Conservation (phyloP, 1,140 invertebrate genomes). For the Dufourea novaeangliae region DNA sequence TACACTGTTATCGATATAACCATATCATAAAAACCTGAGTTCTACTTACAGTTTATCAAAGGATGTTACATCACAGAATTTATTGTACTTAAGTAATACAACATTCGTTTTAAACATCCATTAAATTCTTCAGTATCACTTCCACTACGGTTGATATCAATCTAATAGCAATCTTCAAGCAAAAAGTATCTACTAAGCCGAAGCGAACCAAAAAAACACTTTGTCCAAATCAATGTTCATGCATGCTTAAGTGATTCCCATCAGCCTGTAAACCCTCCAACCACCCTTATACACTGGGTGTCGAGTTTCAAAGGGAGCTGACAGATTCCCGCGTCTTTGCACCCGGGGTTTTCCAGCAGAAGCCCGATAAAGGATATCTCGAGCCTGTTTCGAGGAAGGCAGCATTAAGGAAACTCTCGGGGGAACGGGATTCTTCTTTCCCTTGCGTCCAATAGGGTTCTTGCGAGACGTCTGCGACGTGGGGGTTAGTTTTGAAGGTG, state of each 20-base stretch:
- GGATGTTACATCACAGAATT: too few relatives aligned
- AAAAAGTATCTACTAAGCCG: too few relatives aligned
- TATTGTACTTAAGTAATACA: too few relatives aligned
- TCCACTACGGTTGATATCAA: too few relatives aligned
- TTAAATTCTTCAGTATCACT: too few relatives aligned
- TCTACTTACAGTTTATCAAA: too few relatives aligned
- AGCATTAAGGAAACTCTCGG: slow-evolving; percentile 33
- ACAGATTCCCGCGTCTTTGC: neutral
- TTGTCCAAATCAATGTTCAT: too few relatives aligned
- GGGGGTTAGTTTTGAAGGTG: neutral
- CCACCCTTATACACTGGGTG: slow-evolving; percentile 6
- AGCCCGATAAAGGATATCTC: slow-evolving; percentile 52
- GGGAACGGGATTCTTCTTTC: slow-evolving; percentile 38
- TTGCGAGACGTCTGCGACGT: slow-evolving; percentile 35
- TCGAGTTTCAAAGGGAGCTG: slow-evolving; percentile 46
- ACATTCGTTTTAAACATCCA: too few relatives aligned
- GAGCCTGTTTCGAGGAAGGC: neutral
- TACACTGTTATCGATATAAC: too few relatives aligned
- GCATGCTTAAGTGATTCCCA: neutral
- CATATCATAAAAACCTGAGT: too few relatives aligned
- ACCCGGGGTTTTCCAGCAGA: slow-evolving; percentile 25
- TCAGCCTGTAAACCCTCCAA: neutral
- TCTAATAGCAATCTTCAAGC: too few relatives aligned
- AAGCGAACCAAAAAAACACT: too few relatives aligned
- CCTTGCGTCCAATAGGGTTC: slow-evolving; percentile 41